Percentiles rank a stretch among this genome's conserved stretches.
Conservation (phyloP, 2,797 vertebrate genomes). For the Sebastes flavidus region DNA sequence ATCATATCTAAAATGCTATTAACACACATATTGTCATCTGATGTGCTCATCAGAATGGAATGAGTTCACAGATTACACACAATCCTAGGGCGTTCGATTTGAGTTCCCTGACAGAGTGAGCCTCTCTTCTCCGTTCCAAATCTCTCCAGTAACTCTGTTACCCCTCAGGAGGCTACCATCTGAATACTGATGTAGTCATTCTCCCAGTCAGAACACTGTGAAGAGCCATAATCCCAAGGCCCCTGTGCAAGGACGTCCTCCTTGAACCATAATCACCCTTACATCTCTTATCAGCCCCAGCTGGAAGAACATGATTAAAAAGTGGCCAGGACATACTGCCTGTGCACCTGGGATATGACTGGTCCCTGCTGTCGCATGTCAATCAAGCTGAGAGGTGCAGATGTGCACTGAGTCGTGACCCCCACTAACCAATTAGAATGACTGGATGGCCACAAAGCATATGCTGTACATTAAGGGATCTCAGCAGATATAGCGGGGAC, state of each 20-base stretch:
- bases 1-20: constrained; percentile 61
- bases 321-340: constrained; percentile 62
- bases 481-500: constrained; percentile 6
- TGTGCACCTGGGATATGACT: constrained; percentile 63
- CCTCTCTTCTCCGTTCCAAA: constrained; percentile 47
- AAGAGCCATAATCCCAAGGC: constrained; percentile 75
- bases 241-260: constrained; percentile 74
- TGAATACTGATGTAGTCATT: constrained; percentile 77
- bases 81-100: constrained; percentile 48
- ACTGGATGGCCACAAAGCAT: constrained; percentile 33
- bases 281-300: constrained; percentile 78
- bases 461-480: constrained; percentile 33
- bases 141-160: constrained; percentile 62
- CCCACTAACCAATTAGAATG: constrained; percentile 63
- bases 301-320: constrained; percentile 78
- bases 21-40: constrained; percentile 51
- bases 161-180: constrained; percentile 53
- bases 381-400: constrained; percentile 66
- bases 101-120: constrained; percentile 33
- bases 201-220: constrained; percentile 54
- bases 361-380: constrained; percentile 62
- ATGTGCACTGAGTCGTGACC: constrained; percentile 51
- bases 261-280: constrained; percentile 80
- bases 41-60: constrained; percentile 60
- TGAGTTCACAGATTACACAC: constrained; percentile 63